Evolutionary conservation across 2,113 vertebrate species (phyloP).

Genomic region (Eretmodus cyanostictus): DNA sequence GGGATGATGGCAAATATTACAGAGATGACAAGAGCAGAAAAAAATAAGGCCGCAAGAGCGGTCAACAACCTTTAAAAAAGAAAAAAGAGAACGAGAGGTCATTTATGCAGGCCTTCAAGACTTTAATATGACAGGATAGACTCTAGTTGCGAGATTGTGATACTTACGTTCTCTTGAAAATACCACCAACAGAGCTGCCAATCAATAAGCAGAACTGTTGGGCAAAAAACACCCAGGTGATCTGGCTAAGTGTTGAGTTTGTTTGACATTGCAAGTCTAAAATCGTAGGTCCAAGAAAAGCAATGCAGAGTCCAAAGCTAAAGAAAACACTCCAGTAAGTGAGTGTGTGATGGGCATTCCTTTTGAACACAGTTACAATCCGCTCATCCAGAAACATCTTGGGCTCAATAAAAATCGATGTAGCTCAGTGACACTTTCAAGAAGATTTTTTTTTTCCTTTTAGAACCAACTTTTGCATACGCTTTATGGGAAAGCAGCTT

Average conservation of each 20-base stretch:
- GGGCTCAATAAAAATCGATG: not conserved
- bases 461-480: not conserved
- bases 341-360: constrained; percentile 87
- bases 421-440: not conserved
- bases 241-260: constrained; percentile 84
- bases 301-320: constrained; percentile 94
- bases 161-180: constrained; percentile 91
- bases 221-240: constrained; percentile 96
- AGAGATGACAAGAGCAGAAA: constrained; percentile 83
- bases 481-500: not conserved
- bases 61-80: constrained; percentile 76
- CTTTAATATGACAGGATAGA: not conserved
- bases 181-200: constrained; percentile 84
- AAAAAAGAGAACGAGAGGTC: not conserved
- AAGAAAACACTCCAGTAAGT: constrained; percentile 98
- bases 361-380: constrained; percentile 80
- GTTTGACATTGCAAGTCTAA: constrained; percentile 95
- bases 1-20: constrained; percentile 92
- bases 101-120: not conserved
- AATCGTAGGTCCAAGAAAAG: constrained; percentile 92
- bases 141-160: not conserved
- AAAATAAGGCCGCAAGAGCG: constrained; percentile 81
- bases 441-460: not conserved
- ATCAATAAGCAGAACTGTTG: constrained; percentile 92
- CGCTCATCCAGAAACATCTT: constrained; percentile 82